Evolutionary conservation across 1,140 invertebrate species (phyloP).

Genomic region (Solenopsis fugax): DNA sequence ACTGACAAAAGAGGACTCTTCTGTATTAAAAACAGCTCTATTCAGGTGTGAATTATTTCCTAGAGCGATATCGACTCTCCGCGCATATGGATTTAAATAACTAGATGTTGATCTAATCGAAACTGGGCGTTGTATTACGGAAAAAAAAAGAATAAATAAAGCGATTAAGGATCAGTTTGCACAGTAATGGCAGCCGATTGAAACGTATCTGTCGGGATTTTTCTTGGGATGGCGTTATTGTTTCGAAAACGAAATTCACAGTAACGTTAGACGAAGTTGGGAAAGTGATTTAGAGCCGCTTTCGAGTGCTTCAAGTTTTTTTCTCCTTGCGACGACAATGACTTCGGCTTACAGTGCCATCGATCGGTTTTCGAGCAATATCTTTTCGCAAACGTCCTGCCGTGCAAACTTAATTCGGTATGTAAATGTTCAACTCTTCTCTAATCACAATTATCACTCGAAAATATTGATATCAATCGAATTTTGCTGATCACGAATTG

Average conservation of each 20-base stretch:
- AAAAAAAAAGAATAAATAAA: slow-evolving; percentile 47
- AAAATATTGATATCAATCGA: not conserved
- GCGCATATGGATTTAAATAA: slow-evolving; percentile 35
- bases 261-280: not conserved
- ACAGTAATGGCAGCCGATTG: slow-evolving; percentile 24
- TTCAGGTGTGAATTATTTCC: not conserved
- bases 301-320: not conserved
- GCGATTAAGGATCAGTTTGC: slow-evolving; percentile 33
- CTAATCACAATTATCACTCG: not conserved
- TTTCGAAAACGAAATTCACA: not conserved
- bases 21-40: not conserved
- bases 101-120: slow-evolving; percentile 44
- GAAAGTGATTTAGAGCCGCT: not conserved
- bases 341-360: not conserved
- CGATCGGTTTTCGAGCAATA: slow-evolving; percentile 11
- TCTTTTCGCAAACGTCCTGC: slow-evolving; percentile 13
- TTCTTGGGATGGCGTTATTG: not conserved
- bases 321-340: not conserved
- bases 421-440: slow-evolving; percentile 7
- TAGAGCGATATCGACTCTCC: not conserved
- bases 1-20: not conserved
- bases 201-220: slow-evolving; percentile 35
- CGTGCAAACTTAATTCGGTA: slow-evolving; percentile 16
- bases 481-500: not conserved
- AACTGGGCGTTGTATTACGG: slow-evolving; percentile 3